A percentile compares a stretch with the other conserved stretches of the same genome.
These are phyloP conservation scores for Scaptomyza pallida DNA, from an alignment of 1,140 invertebrate species.

Conservation along the genomic window DNA sequence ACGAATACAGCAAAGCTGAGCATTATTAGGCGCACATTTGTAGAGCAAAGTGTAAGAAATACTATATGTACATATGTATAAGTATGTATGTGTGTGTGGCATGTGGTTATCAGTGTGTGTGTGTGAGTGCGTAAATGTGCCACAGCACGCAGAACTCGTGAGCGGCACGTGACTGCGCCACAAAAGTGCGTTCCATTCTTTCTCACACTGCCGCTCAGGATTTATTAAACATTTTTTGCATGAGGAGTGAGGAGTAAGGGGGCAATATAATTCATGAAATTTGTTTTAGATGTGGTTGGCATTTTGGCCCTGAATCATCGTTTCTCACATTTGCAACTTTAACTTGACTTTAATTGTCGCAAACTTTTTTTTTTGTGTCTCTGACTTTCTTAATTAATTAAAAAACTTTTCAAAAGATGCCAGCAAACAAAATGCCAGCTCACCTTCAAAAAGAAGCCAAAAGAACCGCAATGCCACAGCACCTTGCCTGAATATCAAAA, in stretches of 20 bases:
- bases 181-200: constrained; percentile 24
- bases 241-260: no score
- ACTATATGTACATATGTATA: constrained; percentile 29
- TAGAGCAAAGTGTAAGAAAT: constrained; percentile 70
- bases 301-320: neutral
- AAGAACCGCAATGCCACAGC: constrained; percentile 5
- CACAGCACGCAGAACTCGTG: constrained; percentile 45
- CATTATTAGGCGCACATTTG: constrained; percentile 81
- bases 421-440: constrained; percentile 61
- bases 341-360: constrained; percentile 72
- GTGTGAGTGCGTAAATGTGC: constrained; percentile 44
- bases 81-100: constrained; percentile 16
- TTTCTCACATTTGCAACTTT: constrained; percentile 42
- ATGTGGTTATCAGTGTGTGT: constrained; percentile 37
- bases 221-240: constrained; percentile 61
- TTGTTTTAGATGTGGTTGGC: constrained; percentile 61
- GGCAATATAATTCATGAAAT: constrained; percentile 52
- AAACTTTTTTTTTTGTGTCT: constrained; percentile 64
- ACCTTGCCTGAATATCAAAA: constrained; percentile 20
- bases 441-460: constrained; percentile 41
- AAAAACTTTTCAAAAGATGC: constrained; percentile 64
- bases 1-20: constrained; percentile 19
- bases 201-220: constrained; percentile 17
- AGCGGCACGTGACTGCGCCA: constrained; percentile 72
- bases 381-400: constrained; percentile 74